Evolutionary conservation across 1,140 invertebrate species (phyloP).

Genomic region (Caenorhabditis brenneri): DNA sequence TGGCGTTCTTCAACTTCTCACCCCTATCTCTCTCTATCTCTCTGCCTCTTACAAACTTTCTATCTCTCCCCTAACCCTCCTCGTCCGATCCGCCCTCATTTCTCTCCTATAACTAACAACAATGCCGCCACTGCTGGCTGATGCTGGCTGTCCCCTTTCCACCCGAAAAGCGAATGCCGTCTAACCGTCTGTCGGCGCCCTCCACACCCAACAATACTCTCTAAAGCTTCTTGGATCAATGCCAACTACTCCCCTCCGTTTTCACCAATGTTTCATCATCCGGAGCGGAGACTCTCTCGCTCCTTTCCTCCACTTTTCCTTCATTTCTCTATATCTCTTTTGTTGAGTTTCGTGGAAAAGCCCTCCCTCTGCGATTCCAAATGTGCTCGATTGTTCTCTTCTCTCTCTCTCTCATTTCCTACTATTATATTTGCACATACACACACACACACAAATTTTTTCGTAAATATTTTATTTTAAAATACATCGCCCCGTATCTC

Average conservation of each 20-base stretch:
- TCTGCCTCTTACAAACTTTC: no score
- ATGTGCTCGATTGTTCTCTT: not conserved
- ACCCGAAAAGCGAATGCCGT: not conserved
- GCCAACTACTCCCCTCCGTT: not conserved
- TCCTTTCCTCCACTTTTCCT: not conserved
- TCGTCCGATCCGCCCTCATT: no score
- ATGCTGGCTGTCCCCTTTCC: not conserved
- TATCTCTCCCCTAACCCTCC: no score
- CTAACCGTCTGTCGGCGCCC: not conserved
- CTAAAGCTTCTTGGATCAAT: constrained; percentile 33
- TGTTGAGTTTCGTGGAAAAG: not conserved
- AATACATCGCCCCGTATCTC: not conserved
- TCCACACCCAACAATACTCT: not conserved
- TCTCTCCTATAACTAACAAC: no score
- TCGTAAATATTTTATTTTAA: constrained; percentile 35
- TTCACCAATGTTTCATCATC: constrained; percentile 10
- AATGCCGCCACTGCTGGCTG: no score
- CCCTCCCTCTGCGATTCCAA: not conserved
- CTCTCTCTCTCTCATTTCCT: not conserved
- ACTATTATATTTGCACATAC: not conserved
- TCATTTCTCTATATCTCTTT: not conserved
- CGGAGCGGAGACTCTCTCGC: not conserved
- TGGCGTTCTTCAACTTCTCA: no score
- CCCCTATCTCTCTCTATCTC: no score
- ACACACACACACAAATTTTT: no score